A percentile compares a stretch with the other conserved stretches of the same genome.
These are phyloP conservation scores for Romanogobio albipinnatus DNA, from an alignment of 2,113 vertebrate species.

Conservation along the genomic window DNA sequence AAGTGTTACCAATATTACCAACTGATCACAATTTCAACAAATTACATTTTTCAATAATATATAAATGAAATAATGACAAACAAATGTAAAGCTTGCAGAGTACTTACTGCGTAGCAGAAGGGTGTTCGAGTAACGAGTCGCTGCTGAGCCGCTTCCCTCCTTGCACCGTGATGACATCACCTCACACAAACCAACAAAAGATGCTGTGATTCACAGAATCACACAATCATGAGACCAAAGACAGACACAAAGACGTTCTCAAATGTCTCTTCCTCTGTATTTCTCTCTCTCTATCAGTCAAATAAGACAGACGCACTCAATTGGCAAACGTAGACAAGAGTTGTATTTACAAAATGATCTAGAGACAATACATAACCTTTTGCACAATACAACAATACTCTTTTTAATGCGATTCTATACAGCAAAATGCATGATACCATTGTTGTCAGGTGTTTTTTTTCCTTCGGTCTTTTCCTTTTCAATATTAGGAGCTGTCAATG, in stretches of 20 bases:
- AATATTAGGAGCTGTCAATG: not conserved
- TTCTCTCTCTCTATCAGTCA: not conserved
- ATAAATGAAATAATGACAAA: not conserved
- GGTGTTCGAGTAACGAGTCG: not conserved
- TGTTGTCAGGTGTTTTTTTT: too few relatives aligned
- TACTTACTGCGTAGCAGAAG: not conserved
- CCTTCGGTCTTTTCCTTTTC: not conserved
- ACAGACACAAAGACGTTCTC: not conserved
- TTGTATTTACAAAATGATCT: too few relatives aligned
- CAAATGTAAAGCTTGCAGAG: not conserved
- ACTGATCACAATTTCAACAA: not conserved
- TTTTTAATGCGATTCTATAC: too few relatives aligned
- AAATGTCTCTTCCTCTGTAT: not conserved
- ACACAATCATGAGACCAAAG: constrained; percentile 8
- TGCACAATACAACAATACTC: too few relatives aligned
- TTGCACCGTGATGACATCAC: constrained; percentile 44
- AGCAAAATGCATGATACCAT: too few relatives aligned
- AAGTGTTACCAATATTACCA: too few relatives aligned
- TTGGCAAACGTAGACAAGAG: not conserved
- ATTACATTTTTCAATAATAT: not conserved
- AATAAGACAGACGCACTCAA: not conserved
- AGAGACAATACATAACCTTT: too few relatives aligned
- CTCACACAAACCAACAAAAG: constrained; percentile 29
- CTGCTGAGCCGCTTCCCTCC: constrained; percentile 18
- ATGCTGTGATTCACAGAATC: constrained; percentile 29